Evolutionary conservation across 2,888 invertebrate genomes (phyloP), one percentile per base, ranked within the genome.

Genomic region (Polyommatus icarus): DNA sequence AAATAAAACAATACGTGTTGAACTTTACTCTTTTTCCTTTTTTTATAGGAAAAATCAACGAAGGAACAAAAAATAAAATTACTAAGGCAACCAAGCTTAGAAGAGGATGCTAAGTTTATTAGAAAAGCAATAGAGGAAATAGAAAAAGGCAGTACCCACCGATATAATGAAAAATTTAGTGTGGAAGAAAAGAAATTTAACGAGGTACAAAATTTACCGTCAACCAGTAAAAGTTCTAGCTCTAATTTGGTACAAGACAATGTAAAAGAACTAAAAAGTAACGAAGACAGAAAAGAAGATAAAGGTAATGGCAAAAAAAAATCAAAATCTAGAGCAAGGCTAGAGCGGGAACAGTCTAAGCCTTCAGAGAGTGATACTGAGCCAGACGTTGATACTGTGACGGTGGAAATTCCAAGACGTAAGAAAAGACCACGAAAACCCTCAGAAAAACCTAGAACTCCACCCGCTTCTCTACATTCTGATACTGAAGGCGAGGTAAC

Each of bases 321-420:
- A 85, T 83, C 87, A 0, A 94, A 94, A 81, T 89, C 91, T 0
- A 89, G 94, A 83, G 93, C 94, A 0, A 87, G 94, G 77, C 83
- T 94, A 79, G 94, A 94, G 84, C 87, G 94, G 77, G 92, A 94
- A 82, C 93, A 92, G 78, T 94, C 94, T 0, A 93, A 94, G 78
- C 94, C 94, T 50, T 94, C 94, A 40, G 94, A 94, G 79, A 94
- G 89, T 81, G 94, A 94, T 80, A 90, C 93, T 0, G 94, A 94
- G 78, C 91, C 84, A 18, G 94, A 94, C 72, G 90, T 94, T 0
- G 94, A 93, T 82, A 94, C 94, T 0, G 92, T 94, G 1, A 94
- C 94, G 15, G 94, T 94, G 1, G 94, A 94, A 80, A 94, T 94
- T 83, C 94, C 94, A 0, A 89, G 93, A 79, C 85, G 94, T 84